Base-by-base conservation (phyloP, 2,888 invertebrate species). In the Latrodectus elegans region DNA sequence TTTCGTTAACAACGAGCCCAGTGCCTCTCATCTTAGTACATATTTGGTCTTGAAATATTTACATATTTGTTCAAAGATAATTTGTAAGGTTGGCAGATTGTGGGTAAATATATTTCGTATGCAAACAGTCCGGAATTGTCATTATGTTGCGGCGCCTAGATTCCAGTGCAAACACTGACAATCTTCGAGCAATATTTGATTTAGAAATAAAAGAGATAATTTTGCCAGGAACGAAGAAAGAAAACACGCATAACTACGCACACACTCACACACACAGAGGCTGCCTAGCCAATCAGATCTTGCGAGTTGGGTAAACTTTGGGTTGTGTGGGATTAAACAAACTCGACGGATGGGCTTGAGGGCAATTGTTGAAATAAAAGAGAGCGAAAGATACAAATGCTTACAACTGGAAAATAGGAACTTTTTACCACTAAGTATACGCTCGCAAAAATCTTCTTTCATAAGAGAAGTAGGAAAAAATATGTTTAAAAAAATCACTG, bases 31-130 rank as follows among this genome's bases (percentile, higher is more conserved):
- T 82, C 88, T 88, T 78, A 76, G 88, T 88, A 88, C 88, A 88
- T 88, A 88, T 88, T 88, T 88, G 88, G 88, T 85, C 85, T 88
- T 81, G 84, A 88, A 88, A 88, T 88, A 88, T 88, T 88, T 88
- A 88, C 88, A 88, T 88, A 88, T 88, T 88, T 88, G 88, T 85
- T 88, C 84, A 88, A 88, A 88, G 88, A 85, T 88, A 88, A 88
- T 88, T 88, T 88, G 88, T 88, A 88, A 88, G 88, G 88, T 88
- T 88, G 88, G 88, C 88, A 88, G 88, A 88, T 88, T 88, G 88
- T 84, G 88, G 88, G 88, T 88, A 88, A 88, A 88, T 88, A 88
- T 88, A 88, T 88, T 88, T 88, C 84, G 77, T 88, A 88, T 88
- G 88, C 88, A 88, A 88, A 88, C 88, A 88, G 84, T 84, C 80